Percentiles rank a stretch among this genome's conserved stretches.
Conservation (phyloP, 2,113 vertebrate genomes). For the Periophthalmus modestus region DNA sequence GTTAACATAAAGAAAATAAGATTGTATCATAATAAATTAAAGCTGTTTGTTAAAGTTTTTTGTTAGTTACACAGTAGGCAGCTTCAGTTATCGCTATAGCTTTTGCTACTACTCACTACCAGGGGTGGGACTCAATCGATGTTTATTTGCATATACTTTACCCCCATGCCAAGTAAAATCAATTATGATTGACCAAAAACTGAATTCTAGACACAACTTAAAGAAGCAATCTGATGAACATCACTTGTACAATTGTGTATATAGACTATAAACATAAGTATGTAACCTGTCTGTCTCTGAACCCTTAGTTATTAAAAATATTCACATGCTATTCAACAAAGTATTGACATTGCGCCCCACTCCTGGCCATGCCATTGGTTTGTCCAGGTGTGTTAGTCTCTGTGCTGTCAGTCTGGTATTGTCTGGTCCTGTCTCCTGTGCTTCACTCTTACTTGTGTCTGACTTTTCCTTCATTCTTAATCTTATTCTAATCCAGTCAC, state of each 20-base stretch:
- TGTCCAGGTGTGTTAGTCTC: conserved; percentile 25
- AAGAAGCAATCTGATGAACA: background rate
- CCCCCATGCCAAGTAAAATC: background rate
- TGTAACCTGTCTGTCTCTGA: too few species aligned
- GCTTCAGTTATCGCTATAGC: background rate
- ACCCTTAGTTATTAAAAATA: background rate
- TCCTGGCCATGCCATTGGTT: conserved; percentile 41
- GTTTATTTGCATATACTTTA: background rate
- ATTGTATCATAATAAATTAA: background rate
- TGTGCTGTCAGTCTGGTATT: conserved; percentile 14
- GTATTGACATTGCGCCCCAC: conserved; percentile 9
- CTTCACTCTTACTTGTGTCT: background rate
- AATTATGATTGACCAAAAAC: background rate
- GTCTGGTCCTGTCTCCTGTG: conserved; percentile 19
- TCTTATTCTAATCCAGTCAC: conserved; percentile 35
- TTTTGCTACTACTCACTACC: background rate
- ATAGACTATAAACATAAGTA: background rate
- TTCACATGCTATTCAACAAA: background rate
- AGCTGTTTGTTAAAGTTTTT: background rate
- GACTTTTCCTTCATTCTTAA: conserved; percentile 4
- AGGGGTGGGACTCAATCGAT: background rate
- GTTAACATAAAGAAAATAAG: background rate
- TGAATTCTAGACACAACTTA: background rate
- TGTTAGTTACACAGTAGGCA: background rate
- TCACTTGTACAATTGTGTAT: background rate